A percentile compares a stretch with the other conserved stretches of the same genome.
Conservation (phyloP, 2,888 invertebrate genomes). For the Drosophila basisetae region DNA sequence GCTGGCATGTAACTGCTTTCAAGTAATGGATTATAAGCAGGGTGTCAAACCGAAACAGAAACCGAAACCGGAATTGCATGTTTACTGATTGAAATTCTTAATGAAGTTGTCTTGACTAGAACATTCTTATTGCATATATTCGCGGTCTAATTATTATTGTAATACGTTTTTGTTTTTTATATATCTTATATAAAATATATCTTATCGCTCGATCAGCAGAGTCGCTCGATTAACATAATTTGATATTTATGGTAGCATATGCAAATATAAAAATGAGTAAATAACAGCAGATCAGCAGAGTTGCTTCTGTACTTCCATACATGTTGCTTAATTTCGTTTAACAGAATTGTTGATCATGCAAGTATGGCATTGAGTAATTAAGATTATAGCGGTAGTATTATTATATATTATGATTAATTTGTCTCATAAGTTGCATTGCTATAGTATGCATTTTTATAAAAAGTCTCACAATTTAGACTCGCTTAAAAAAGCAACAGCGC, state of each 20-base stretch:
- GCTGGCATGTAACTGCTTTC: neutral
- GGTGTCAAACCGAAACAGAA: neutral
- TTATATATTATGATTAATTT: neutral
- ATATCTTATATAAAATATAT: neutral
- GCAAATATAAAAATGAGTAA: neutral
- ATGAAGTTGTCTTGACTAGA: neutral
- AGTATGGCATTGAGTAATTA: neutral
- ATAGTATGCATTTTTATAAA: neutral
- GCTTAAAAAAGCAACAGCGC: neutral
- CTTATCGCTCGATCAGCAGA: neutral
- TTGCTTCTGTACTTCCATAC: neutral
- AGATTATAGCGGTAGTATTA: neutral
- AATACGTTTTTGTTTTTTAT: neutral
- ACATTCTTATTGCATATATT: neutral
- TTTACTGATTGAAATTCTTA: neutral
- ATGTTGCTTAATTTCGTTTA: neutral
- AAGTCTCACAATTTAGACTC: neutral
- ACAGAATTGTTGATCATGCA: neutral
- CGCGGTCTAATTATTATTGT: neutral
- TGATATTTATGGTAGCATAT: neutral
- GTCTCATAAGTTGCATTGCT: neutral
- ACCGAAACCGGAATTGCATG: neutral
- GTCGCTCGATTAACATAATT: neutral
- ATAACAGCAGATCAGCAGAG: neutral
- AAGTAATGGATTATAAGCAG: neutral